Percentiles rank a stretch among this genome's conserved stretches.
These are phyloP conservation scores for Charadrius vociferus DNA, from an alignment of 2,113 vertebrate genomes.

Conservation along the genomic window DNA sequence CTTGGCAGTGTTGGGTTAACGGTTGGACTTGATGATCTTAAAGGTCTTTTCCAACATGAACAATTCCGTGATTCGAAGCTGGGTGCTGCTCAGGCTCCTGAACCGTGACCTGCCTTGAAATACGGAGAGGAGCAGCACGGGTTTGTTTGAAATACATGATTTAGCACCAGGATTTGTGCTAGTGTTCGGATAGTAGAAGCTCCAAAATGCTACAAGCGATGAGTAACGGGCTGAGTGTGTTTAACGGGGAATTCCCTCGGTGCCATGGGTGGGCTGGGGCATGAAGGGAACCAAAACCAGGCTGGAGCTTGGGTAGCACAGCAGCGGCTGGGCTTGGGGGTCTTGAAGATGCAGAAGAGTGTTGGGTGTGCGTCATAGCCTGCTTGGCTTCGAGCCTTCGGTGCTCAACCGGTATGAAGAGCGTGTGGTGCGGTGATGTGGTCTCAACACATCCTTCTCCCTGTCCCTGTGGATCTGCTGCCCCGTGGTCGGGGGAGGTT, in stretches of 20 bases:
- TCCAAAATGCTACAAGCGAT: too few relatives aligned
- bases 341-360: background rate
- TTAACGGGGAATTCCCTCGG: background rate
- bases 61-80: too few relatives aligned
- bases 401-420: too few relatives aligned
- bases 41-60: background rate
- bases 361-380: background rate
- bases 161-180: background rate
- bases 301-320: background rate
- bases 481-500: background rate
- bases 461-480: background rate
- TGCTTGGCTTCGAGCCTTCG: background rate
- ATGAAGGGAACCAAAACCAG: background rate
- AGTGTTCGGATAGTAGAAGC: rapidly evolving
- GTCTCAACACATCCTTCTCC: background rate
- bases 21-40: background rate
- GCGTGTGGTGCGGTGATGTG: background rate
- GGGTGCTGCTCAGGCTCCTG: too few relatives aligned
- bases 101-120: background rate
- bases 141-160: background rate
- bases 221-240: background rate
- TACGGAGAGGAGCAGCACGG: background rate
- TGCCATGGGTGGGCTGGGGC: background rate
- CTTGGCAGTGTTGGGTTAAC: background rate
- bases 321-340: background rate